These are phyloP conservation scores for Antechinus flavipes DNA, from an alignment of 2,113 vertebrate genomes.

Conservation along the genomic window DNA sequence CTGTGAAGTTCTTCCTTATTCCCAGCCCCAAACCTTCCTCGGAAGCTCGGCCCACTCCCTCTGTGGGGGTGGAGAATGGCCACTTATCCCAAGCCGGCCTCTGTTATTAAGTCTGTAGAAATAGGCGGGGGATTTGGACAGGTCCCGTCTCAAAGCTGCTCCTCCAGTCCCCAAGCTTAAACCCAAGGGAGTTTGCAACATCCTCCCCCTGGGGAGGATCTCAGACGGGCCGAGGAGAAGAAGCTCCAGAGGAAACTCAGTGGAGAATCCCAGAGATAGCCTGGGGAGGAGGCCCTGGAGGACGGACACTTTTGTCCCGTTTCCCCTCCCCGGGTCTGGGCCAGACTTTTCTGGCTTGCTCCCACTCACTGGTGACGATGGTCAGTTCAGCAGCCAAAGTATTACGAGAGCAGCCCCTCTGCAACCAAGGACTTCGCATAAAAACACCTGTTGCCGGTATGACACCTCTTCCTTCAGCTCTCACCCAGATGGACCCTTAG, in stretches of 20 bases:
- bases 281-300: not conserved
- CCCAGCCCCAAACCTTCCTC: not conserved
- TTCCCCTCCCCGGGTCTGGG: not conserved
- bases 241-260: not conserved
- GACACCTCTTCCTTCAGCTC: not conserved
- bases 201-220: conserved; percentile 1
- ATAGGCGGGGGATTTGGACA: conserved; percentile 13
- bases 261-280: not conserved
- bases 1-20: conserved; percentile 35
- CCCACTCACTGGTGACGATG: not conserved
- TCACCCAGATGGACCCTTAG: not conserved
- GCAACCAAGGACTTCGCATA: not conserved
- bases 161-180: conserved; percentile 35
- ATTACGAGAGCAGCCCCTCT: not conserved
- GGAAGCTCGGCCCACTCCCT: not conserved
- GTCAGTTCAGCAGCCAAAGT: not conserved
- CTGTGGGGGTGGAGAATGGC: conserved; percentile 31
- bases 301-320: not conserved
- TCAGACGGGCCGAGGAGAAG: not conserved
- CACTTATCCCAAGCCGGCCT: conserved; percentile 6
- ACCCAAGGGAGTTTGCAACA: conserved; percentile 31
- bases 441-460: not conserved
- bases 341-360: not conserved
- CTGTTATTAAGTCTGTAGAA: conserved; percentile 72
- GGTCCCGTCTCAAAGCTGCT: conserved; percentile 45